phyloP scores from a whole-genome alignment of 2,113 vertebrate genomes.

The Triplophysa dalaica region DNA sequence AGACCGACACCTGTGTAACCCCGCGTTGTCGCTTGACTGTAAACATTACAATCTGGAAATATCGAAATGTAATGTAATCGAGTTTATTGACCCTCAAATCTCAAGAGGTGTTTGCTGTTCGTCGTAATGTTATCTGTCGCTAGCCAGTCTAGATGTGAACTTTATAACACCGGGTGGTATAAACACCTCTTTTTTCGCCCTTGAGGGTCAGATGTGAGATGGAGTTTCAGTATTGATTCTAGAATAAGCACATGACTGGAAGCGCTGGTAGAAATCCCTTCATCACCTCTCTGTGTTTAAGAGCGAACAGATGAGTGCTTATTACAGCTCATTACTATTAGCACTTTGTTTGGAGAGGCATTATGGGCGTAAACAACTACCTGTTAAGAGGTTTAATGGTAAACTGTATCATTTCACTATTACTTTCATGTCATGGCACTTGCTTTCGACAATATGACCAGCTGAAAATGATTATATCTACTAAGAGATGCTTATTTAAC shows the following conservation, averaged over 20 bases:
- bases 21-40: constrained; percentile 5
- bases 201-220: not conserved
- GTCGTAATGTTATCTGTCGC: not conserved
- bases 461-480: not conserved
- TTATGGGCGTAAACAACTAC: not conserved
- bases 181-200: not conserved
- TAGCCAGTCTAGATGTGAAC: not conserved
- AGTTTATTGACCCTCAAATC: not conserved
- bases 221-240: constrained; percentile 5
- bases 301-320: not conserved
- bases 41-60: constrained; percentile 22
- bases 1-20: not conserved
- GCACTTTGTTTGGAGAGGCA: not conserved
- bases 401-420: constrained; percentile 16
- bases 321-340: not conserved
- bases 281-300: not conserved
- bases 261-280: not conserved
- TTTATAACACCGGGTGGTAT: not conserved
- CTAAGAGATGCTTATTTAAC: not conserved
- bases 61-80: not conserved
- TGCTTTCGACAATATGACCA: not conserved
- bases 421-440: not conserved
- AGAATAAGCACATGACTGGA: not conserved
- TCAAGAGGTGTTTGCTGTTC: not conserved
- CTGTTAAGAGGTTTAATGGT: constrained; percentile 50